Percentiles rank a stretch among this genome's conserved stretches.
Evolutionary conservation across 2,797 vertebrate species (phyloP).

Genomic region (Cynopterus sphinx): DNA sequence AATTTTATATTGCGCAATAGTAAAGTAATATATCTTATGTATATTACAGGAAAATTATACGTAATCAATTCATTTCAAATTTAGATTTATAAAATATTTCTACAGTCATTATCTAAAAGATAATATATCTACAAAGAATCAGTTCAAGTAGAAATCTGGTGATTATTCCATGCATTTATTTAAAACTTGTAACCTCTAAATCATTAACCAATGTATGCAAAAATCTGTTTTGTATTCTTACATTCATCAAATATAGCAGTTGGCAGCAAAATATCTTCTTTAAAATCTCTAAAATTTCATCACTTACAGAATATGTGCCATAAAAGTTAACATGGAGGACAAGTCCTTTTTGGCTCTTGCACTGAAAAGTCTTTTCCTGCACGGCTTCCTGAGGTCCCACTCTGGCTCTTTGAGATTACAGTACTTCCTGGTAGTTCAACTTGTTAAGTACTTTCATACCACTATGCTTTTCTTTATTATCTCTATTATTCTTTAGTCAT

Average conservation of each 20-base stretch:
- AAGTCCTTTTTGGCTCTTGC: background rate
- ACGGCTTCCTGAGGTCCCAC: background rate
- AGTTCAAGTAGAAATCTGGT: background rate
- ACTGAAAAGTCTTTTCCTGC: background rate
- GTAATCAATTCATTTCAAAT: background rate
- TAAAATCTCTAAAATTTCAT: background rate
- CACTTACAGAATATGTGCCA: background rate
- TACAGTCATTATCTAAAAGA: background rate
- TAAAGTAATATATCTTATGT: background rate
- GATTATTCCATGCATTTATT: background rate
- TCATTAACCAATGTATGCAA: background rate
- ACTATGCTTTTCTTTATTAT: background rate
- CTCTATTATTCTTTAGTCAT: background rate
- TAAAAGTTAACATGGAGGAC: background rate
- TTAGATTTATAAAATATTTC: background rate
- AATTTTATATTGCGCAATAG: background rate
- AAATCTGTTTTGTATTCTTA: background rate
- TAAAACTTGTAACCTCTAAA: background rate
- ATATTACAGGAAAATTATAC: background rate
- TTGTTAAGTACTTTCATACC: background rate
- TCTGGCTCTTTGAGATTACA: background rate
- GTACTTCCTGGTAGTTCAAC: background rate
- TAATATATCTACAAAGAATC: background rate
- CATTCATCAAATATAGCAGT: background rate
- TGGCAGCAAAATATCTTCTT: background rate